Evolutionary conservation across 2,113 vertebrate genomes (phyloP).

Genomic region (Muntiacus muntjak): DNA sequence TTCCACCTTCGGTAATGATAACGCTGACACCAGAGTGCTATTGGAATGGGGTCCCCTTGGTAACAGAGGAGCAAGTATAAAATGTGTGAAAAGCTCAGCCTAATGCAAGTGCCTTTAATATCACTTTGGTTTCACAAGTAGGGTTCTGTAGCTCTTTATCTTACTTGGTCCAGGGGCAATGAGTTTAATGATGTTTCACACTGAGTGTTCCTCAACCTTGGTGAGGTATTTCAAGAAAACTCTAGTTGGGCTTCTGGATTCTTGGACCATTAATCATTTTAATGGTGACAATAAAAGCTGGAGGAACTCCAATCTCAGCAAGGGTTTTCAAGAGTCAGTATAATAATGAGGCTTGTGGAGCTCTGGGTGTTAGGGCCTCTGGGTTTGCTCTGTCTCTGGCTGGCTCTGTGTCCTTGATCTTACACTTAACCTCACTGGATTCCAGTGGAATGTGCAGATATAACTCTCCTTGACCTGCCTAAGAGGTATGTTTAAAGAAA

Average conservation of each 20-base stretch:
- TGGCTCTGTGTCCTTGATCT: constrained; percentile 37
- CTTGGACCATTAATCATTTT: constrained; percentile 63
- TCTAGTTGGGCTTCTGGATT: constrained; percentile 38
- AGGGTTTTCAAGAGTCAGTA: background rate
- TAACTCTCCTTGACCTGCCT: background rate
- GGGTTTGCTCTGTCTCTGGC: background rate
- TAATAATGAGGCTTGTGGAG: background rate
- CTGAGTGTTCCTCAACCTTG: background rate
- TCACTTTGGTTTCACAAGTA: background rate
- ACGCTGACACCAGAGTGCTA: background rate
- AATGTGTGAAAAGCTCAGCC: background rate
- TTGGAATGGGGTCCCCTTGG: background rate
- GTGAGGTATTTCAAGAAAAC: constrained; percentile 37
- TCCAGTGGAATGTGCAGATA: background rate
- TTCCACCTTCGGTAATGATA: background rate
- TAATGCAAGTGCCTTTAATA: background rate
- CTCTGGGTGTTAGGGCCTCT: constrained; percentile 33
- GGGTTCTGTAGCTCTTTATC: background rate
- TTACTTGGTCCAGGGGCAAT: background rate
- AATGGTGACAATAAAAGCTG: constrained; percentile 48
- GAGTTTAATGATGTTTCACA: constrained; percentile 34
- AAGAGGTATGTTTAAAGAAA: constrained; percentile 18
- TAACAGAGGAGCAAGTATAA: background rate
- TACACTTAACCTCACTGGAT: background rate
- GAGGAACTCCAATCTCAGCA: constrained; percentile 36